A percentile compares a stretch with the other conserved stretches of the same genome.
phyloP scores from a whole-genome alignment of 1,140 invertebrate genomes.

The Chironomus tepperi region DNA sequence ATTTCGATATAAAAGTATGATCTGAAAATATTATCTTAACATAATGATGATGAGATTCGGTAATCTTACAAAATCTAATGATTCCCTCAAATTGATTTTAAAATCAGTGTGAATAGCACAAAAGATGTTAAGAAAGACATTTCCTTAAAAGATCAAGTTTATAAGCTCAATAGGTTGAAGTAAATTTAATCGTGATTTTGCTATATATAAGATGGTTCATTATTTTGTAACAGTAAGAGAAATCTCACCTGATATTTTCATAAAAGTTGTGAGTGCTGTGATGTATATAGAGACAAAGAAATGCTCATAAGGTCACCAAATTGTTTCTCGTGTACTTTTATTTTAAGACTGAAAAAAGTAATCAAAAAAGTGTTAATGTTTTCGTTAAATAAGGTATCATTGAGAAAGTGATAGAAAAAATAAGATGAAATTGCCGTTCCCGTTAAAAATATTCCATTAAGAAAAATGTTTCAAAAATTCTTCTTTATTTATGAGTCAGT shows the following conservation, averaged over 20 bases:
- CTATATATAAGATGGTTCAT: neutral
- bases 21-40: too few relatives aligned
- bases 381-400: constrained; percentile 11
- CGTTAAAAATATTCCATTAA: constrained; percentile 14
- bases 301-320: constrained; percentile 12
- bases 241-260: too few relatives aligned
- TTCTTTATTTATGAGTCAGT: neutral
- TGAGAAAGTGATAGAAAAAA: neutral
- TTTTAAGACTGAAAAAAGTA: neutral
- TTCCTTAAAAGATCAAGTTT: neutral
- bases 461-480: too few relatives aligned
- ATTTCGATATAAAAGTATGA: too few relatives aligned
- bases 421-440: neutral
- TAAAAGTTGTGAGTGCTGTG: neutral
- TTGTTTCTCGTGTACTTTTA: neutral
- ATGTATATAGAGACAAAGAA: neutral
- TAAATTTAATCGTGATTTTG: neutral
- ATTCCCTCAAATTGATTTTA: too few relatives aligned
- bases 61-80: too few relatives aligned
- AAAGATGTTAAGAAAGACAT: too few relatives aligned
- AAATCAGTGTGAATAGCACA: too few relatives aligned
- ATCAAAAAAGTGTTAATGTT: constrained; percentile 11
- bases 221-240: neutral
- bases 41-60: too few relatives aligned
- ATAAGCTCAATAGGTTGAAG: neutral